Evolutionary conservation across 2,113 vertebrate species (phyloP), one percentile per base, ranked within the genome.

Genomic region (Castor canadensis): DNA sequence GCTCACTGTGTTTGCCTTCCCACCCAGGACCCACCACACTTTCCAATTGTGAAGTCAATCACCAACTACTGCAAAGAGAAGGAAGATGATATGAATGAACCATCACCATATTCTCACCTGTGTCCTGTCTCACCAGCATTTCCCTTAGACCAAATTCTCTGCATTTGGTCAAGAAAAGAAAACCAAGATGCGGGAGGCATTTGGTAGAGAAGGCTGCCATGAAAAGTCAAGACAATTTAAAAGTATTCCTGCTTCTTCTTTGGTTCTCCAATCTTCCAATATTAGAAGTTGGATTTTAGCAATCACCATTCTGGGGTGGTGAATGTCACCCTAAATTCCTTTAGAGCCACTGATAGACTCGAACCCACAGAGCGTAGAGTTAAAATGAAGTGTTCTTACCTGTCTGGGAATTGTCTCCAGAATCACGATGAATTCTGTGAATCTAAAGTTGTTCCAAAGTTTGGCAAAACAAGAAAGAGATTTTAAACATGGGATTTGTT

Each of bases 391-490:
- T 40, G 54, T 72, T 97, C 98, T 98, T 95, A 99, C 99, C 99
- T 99, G 99, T 98, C 71, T 99, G 99, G 94, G 98, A 98, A 96
- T 98, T 98, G 91, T 99, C 99, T 96, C 98, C 99, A 35, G 98
- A 96, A 58, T 99, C 99, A 96, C 84, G 98, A 94, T 98, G 98
- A 97, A 98, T 97, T 98, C 98, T 99, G 98, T 98, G 98, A 92
- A 99, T 98, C 99, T 99, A 97, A 97, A 95, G 96, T 93, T 80
- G 47, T 66, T 72, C 69, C 72, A 84, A 97, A 89, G 67, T 94
- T 97, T 95, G 98, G 76, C 54, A 79, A 87, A 89, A 93, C 5
- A 90, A 97, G 35, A 96, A 69, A 96, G 60, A 92, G 0, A 60
- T 84, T 97, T 95, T 49, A 79, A 95, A 95, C 84, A 82, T 3